phyloP scores from a whole-genome alignment of 2,113 vertebrate species.

The Cranoglanis bouderius region DNA sequence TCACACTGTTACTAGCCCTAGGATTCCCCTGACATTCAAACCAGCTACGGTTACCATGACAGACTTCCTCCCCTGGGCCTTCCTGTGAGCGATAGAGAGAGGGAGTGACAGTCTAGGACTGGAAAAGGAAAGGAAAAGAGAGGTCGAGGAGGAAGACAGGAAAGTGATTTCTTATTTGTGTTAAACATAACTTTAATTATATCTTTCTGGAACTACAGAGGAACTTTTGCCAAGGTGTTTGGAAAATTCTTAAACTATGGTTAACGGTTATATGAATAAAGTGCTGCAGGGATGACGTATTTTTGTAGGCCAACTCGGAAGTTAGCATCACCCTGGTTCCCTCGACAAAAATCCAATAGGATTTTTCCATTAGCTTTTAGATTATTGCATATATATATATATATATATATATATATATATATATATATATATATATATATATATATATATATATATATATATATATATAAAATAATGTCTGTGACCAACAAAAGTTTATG shows the following conservation, averaged over 20 bases:
- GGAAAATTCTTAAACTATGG: not conserved
- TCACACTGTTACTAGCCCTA: constrained; percentile 58
- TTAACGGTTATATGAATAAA: not conserved
- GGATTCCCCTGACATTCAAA: constrained; percentile 61
- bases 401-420: no score
- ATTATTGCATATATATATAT: no score
- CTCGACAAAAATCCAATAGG: no score
- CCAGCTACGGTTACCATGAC: constrained; percentile 62
- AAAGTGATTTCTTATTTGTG: not conserved
- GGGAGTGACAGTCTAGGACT: not conserved
- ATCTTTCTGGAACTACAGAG: not conserved
- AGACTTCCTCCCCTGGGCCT: constrained; percentile 66
- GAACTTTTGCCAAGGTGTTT: not conserved
- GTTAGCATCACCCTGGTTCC: no score
- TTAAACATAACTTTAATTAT: not conserved
- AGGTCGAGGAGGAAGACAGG: not conserved
- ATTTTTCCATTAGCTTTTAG: no score
- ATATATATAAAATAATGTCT: no score
- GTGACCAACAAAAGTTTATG: no score
- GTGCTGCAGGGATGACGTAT: no score
- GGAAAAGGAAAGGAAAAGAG: not conserved
- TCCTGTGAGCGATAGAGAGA: constrained; percentile 9
- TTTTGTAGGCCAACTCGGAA: no score
- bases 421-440: no score
- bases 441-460: no score